Percentiles rank a stretch among this genome's conserved stretches.
phyloP scores from a whole-genome alignment of 2,797 vertebrate species.

The Gymnocypris eckloni region DNA sequence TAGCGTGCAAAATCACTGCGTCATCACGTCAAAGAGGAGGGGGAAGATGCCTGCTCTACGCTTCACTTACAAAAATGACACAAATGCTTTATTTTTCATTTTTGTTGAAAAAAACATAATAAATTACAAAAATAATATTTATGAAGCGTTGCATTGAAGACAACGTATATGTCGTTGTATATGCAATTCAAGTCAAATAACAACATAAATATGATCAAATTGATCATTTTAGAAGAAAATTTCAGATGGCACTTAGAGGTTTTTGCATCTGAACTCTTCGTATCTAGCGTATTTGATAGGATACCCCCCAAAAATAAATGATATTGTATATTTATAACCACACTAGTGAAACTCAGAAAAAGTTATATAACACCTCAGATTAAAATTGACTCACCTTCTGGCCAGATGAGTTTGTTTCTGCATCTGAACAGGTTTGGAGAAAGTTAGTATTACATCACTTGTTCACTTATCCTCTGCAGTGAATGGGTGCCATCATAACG shows the following conservation, averaged over 20 bases:
- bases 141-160: too few relatives aligned
- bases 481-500: not conserved
- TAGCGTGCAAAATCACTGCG: conserved; percentile 1
- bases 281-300: not conserved
- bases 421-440: not conserved
- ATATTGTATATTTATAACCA: not conserved
- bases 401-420: not conserved
- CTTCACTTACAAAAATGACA: not conserved
- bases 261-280: too few relatives aligned
- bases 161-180: too few relatives aligned
- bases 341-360: not conserved
- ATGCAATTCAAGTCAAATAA: too few relatives aligned
- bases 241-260: too few relatives aligned
- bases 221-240: too few relatives aligned
- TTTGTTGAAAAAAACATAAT: not conserved
- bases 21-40: conserved; percentile 42
- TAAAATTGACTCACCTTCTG: not conserved
- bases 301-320: too few relatives aligned
- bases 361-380: not conserved
- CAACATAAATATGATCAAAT: too few relatives aligned
- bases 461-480: not conserved
- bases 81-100: not conserved
- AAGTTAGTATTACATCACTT: not conserved
- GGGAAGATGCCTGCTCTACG: not conserved
- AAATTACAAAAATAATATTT: not conserved